phyloP scores from a whole-genome alignment of 1,140 invertebrate genomes.

The Plutomurus gul region DNA sequence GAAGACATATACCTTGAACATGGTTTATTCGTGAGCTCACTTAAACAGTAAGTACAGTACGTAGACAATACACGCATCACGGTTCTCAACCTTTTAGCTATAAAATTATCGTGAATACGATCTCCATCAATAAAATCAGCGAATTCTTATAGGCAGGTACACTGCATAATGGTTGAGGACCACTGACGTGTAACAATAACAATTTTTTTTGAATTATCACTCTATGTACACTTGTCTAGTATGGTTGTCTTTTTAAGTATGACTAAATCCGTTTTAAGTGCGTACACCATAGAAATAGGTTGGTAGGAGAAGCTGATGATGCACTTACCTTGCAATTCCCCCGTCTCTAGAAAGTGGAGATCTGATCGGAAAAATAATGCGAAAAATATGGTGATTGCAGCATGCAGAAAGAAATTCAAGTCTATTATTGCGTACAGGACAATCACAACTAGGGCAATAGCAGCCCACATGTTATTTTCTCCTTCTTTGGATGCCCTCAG shows the following conservation, averaged over 20 bases:
- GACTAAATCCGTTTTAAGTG: too few relatives aligned
- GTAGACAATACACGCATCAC: not conserved
- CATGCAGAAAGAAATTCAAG: constrained; percentile 1
- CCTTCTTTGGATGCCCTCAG: too few relatives aligned
- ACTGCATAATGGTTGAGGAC: too few relatives aligned
- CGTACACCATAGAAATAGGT: too few relatives aligned
- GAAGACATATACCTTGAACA: constrained; percentile 9
- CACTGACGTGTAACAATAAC: too few relatives aligned
- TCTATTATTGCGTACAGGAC: not conserved
- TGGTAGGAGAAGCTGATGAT: too few relatives aligned
- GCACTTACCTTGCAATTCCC: not conserved
- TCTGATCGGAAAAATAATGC: not conserved
- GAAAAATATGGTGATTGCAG: not conserved
- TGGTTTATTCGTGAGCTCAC: not conserved
- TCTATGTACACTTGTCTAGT: too few relatives aligned
- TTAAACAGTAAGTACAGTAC: not conserved
- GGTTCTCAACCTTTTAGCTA: not conserved
- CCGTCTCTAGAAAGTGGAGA: not conserved
- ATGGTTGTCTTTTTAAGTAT: too few relatives aligned
- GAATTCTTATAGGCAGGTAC: too few relatives aligned
- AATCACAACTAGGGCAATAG: not conserved
- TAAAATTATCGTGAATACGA: not conserved
- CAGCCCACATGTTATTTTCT: too few relatives aligned
- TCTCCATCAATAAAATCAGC: not conserved
- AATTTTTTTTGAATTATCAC: too few relatives aligned